A percentile compares a stretch with the other conserved stretches of the same genome.
phyloP scores from a whole-genome alignment of 2,888 invertebrate species.

The Dicyrtoma fusca region DNA sequence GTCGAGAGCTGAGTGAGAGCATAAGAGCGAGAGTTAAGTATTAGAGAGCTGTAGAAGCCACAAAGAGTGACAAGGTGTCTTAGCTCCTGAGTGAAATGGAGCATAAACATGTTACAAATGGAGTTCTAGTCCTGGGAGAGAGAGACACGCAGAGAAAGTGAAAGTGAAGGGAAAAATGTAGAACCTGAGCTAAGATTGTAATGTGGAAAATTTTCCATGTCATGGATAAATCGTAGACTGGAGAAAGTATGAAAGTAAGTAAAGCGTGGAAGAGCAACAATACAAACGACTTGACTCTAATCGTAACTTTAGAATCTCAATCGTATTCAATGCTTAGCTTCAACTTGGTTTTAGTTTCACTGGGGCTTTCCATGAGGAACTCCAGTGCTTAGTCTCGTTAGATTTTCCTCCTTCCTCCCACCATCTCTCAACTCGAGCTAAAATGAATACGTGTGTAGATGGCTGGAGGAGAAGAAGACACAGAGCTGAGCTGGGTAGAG shows the following conservation, averaged over 20 bases:
- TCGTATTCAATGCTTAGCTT: too few relatives aligned
- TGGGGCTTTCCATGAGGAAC: neutral
- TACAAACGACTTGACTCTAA: too few relatives aligned
- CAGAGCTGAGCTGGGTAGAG: neutral
- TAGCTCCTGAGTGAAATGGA: slow-evolving; percentile 14
- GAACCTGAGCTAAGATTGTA: slow-evolving; percentile 8
- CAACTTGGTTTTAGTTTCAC: too few relatives aligned
- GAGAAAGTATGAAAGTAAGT: neutral
- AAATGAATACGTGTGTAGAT: too few relatives aligned
- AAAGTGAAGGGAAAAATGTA: neutral
- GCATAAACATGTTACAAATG: slow-evolving; percentile 31
- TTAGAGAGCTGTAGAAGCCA: neutral
- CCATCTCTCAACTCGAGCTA: neutral
- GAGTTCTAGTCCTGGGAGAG: neutral
- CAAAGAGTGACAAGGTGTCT: slow-evolving; percentile 30
- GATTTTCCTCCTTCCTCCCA: neutral
- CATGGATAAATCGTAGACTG: slow-evolving; percentile 22
- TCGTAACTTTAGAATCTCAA: too few relatives aligned
- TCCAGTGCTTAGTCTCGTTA: neutral
- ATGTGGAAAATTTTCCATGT: slow-evolving; percentile 17
- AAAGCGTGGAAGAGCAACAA: too few relatives aligned
- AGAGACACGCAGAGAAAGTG: neutral
- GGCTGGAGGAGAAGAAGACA: neutral
- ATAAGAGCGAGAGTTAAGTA: neutral
- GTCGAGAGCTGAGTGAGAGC: neutral